Conservation (phyloP, 2,888 invertebrate genomes). For the Thelaira solivaga region DNA sequence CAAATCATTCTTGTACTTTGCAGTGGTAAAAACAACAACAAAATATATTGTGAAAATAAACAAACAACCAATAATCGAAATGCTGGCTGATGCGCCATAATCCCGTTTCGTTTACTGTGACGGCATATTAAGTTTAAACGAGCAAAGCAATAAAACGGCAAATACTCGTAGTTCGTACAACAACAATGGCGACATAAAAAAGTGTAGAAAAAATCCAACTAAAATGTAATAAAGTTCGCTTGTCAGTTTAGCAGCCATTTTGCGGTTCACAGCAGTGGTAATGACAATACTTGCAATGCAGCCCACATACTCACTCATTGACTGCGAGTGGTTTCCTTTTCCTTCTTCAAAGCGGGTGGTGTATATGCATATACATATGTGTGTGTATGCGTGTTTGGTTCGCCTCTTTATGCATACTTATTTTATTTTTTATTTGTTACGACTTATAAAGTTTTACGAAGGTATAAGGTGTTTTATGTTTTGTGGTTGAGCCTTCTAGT, state of each 20-base stretch:
- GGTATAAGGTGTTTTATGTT: slow-evolving; percentile 3
- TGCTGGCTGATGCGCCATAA: slow-evolving; percentile 66
- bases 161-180: slow-evolving; percentile 20
- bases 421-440: slow-evolving; percentile 55
- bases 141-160: slow-evolving; percentile 44
- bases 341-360: not conserved
- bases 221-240: slow-evolving; percentile 72
- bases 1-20: slow-evolving; percentile 31
- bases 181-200: slow-evolving; percentile 12
- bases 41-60: slow-evolving; percentile 12
- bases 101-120: slow-evolving; percentile 61
- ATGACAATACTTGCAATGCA: slow-evolving; percentile 50
- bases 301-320: slow-evolving; percentile 15
- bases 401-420: not conserved
- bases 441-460: slow-evolving; percentile 73
- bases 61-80: slow-evolving; percentile 63
- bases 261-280: slow-evolving; percentile 70
- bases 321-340: not conserved
- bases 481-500: slow-evolving; percentile 39
- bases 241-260: slow-evolving; percentile 77
- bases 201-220: slow-evolving; percentile 12
- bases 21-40: slow-evolving; percentile 9
- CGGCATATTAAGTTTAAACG: slow-evolving; percentile 49
- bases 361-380: not conserved
- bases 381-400: not conserved